These are phyloP conservation scores for Nebria salina DNA, from an alignment of 2,888 invertebrate species.

Conservation along the genomic window DNA sequence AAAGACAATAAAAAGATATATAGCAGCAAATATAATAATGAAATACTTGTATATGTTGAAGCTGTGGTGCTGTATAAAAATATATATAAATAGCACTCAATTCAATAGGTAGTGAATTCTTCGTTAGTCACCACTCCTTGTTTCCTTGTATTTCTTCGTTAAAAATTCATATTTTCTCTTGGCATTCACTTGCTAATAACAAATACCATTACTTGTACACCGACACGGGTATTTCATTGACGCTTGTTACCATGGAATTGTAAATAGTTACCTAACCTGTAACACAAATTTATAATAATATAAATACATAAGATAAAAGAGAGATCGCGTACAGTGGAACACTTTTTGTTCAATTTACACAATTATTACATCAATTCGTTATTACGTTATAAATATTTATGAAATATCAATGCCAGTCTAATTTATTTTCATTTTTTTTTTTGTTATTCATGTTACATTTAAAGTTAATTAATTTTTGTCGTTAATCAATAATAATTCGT, in stretches of 20 bases:
- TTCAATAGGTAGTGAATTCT: not conserved
- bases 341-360: too few species aligned
- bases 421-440: too few species aligned
- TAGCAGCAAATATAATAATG: too few species aligned
- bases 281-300: not conserved
- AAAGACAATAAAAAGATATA: too few species aligned
- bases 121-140: not conserved
- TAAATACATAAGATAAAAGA: not conserved
- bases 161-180: not conserved
- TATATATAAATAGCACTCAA: not conserved
- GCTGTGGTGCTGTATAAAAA: not conserved
- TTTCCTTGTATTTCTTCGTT: not conserved
- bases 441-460: too few species aligned
- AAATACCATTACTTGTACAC: not conserved
- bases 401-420: too few species aligned
- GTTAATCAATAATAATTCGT: too few species aligned
- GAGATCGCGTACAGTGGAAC: too few species aligned
- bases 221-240: not conserved
- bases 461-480: too few species aligned
- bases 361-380: too few species aligned
- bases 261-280: not conserved
- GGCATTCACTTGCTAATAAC: slow-evolving; percentile 1
- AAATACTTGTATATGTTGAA: too few species aligned
- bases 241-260: not conserved
- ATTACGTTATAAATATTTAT: too few species aligned